These are phyloP conservation scores for Borostomias antarcticus DNA, from an alignment of 2,797 vertebrate genomes.

Conservation along the genomic window DNA sequence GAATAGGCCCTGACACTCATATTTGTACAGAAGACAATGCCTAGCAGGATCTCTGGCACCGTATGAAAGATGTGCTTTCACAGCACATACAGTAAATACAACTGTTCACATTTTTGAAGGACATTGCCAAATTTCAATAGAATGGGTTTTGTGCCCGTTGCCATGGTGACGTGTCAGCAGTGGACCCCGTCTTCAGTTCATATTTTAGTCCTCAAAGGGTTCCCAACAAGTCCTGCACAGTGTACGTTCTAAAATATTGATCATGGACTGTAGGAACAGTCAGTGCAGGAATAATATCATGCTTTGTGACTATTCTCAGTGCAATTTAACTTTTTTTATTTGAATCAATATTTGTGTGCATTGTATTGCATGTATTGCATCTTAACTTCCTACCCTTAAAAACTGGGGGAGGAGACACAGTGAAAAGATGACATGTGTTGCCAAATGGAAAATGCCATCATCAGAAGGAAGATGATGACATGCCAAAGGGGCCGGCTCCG, in stretches of 20 bases:
- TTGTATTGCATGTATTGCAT: no score
- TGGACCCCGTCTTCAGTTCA: no score
- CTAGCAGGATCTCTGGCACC: conserved; percentile 50
- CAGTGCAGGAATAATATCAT: no score
- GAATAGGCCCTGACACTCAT: conserved; percentile 62
- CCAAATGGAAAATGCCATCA: conserved; percentile 52
- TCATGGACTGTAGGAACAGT: no score
- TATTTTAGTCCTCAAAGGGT: no score
- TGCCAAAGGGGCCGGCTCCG: conserved; percentile 38
- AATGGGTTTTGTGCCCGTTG: conserved; percentile 50
- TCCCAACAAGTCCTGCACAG: no score
- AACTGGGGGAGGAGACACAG: conserved; percentile 2
- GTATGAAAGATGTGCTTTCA: conserved; percentile 60
- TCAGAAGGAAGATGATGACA: conserved; percentile 33
- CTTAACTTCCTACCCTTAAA: no score
- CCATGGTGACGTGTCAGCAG: conserved; percentile 45
- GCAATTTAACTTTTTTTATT: no score
- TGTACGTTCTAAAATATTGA: no score
- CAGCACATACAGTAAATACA: conserved; percentile 53
- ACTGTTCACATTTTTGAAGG: conserved; percentile 43
- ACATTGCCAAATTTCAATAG: conserved; percentile 47
- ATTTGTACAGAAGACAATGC: conserved; percentile 63
- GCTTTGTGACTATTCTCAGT: no score
- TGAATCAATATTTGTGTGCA: no score
- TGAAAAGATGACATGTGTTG: conserved; percentile 11